phyloP scores from a whole-genome alignment of 2,797 vertebrate species.

The Anableps anableps region DNA sequence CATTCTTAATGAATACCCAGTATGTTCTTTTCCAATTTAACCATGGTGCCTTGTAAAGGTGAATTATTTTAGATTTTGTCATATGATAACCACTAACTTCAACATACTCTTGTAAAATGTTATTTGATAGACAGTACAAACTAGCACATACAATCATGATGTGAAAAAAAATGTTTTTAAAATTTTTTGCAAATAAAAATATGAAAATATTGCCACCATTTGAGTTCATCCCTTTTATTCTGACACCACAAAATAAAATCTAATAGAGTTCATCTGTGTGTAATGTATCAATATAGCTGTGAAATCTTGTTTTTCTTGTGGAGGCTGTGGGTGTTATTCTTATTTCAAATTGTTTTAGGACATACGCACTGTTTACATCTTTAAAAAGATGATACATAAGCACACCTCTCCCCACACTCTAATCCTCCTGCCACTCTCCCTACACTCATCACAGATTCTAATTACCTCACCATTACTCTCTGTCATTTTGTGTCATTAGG shows the following conservation, averaged over 20 bases:
- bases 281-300: neutral
- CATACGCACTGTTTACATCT: neutral
- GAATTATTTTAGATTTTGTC: neutral
- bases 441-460: constrained; percentile 37
- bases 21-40: too few species aligned
- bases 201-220: neutral
- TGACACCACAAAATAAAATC: neutral
- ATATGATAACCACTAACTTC: neutral
- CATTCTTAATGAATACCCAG: neutral
- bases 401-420: constrained; percentile 1
- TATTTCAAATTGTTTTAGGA: neutral
- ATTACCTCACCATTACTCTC: constrained; percentile 54
- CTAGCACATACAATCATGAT: too few species aligned
- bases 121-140: neutral
- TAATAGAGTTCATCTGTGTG: neutral
- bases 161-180: neutral
- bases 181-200: neutral
- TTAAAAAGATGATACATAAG: constrained; percentile 18
- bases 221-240: neutral
- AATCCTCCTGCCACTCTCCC: neutral
- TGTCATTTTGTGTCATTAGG: constrained; percentile 70
- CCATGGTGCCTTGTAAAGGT: too few species aligned
- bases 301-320: neutral
- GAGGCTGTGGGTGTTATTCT: neutral
- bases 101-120: neutral